Conservation (phyloP, 2,888 invertebrate genomes). For the Tetranychus truncatus region DNA sequence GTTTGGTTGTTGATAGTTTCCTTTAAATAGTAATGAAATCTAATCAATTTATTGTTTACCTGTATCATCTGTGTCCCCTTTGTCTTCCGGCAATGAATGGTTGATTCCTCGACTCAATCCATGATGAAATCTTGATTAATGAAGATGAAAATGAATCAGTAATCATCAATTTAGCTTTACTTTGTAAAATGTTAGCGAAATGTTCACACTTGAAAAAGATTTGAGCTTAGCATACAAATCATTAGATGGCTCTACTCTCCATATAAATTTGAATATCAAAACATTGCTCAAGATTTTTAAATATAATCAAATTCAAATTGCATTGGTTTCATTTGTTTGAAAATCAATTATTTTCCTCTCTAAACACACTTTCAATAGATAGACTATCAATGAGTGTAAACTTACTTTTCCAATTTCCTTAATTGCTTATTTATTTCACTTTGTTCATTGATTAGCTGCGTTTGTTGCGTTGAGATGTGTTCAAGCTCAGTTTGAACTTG, state of each 20-base stretch:
- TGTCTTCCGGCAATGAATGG: conserved; percentile 19
- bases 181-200: too few species aligned
- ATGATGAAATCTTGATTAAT: not conserved
- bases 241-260: too few species aligned
- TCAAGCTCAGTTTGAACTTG: conserved; percentile 34
- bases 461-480: conserved; percentile 33
- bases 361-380: not conserved
- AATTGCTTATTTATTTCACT: conserved; percentile 33
- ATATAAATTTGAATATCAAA: too few species aligned
- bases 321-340: too few species aligned
- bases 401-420: conserved; percentile 27
- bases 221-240: too few species aligned
- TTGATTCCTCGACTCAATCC: conserved; percentile 19
- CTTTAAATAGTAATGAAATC: not conserved
- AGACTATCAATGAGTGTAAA: not conserved
- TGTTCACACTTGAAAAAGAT: too few species aligned
- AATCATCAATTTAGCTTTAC: not conserved
- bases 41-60: conserved; percentile 17
- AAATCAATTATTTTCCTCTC: not conserved
- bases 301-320: too few species aligned
- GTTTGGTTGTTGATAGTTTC: not conserved
- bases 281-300: too few species aligned
- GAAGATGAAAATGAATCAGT: not conserved
- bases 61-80: conserved; percentile 40
- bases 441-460: conserved; percentile 36